These are phyloP conservation scores for Onychomys leucogaster DNA, from an alignment of 2,797 vertebrate genomes.

Conservation along the genomic window DNA sequence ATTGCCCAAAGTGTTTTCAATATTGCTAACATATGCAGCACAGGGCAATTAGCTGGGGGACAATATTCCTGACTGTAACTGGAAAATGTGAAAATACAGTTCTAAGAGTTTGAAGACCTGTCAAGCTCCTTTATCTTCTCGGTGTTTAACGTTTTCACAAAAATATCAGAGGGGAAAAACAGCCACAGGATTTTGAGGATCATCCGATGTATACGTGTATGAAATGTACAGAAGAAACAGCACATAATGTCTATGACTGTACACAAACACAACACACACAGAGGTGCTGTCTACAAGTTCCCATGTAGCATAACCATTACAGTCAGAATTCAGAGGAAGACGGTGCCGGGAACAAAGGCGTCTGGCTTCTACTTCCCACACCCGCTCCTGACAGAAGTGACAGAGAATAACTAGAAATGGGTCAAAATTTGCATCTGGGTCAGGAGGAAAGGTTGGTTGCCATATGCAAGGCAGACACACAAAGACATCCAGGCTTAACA, in stretches of 20 bases:
- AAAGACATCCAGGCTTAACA: background rate
- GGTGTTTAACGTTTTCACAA: conserved; percentile 30
- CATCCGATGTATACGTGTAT: background rate
- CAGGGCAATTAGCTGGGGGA: conserved; percentile 22
- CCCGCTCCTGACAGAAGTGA: conserved; percentile 54
- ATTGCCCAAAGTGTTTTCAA: conserved; percentile 26
- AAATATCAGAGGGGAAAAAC: background rate
- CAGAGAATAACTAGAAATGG: conserved; percentile 64
- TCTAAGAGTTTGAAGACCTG: conserved; percentile 34
- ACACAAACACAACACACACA: background rate
- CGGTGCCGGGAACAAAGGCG: conserved; percentile 2
- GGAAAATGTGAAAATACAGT: conserved; percentile 38
- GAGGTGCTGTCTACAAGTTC: background rate
- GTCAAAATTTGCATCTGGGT: conserved; percentile 78
- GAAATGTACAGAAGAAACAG: background rate
- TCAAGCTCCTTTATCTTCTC: background rate
- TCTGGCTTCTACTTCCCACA: conserved; percentile 59
- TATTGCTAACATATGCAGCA: background rate
- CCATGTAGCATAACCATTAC: background rate
- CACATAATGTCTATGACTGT: background rate
- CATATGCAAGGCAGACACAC: conserved; percentile 7
- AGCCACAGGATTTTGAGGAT: background rate
- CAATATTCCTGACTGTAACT: conserved; percentile 35
- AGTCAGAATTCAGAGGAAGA: background rate
- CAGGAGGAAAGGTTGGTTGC: conserved; percentile 53